These are phyloP conservation scores for Pseudococcus jackbeardsleyi DNA, from an alignment of 2,888 invertebrate species.

Conservation along the genomic window DNA sequence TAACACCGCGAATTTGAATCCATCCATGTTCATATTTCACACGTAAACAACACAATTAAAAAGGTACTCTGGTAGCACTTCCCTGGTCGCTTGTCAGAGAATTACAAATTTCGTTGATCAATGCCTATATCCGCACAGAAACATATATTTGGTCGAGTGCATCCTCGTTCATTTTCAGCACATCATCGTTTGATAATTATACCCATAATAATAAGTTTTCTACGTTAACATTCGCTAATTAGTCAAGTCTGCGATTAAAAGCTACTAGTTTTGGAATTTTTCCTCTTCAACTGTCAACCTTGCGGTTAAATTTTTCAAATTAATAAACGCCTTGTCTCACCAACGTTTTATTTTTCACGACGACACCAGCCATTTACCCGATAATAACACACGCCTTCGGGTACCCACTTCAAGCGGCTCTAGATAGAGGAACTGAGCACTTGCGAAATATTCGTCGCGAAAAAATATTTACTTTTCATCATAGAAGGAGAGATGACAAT, in stretches of 20 bases:
- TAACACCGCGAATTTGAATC: neutral
- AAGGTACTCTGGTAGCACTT: neutral
- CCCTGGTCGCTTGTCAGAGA: neutral
- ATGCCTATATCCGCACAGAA: neutral
- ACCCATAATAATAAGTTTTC: neutral
- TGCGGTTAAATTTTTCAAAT: neutral
- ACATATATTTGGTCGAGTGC: slow-evolving; percentile 18
- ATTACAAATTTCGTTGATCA: slow-evolving; percentile 7
- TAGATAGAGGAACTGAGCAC: neutral
- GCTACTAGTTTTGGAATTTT: neutral
- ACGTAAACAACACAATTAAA: neutral
- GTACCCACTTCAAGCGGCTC: neutral
- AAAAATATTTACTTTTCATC: neutral
- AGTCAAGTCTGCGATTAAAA: neutral
- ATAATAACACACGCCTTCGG: neutral
- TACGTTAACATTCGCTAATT: neutral
- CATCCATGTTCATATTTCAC: neutral
- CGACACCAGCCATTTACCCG: neutral
- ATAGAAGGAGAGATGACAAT: neutral
- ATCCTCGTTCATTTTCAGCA: slow-evolving; percentile 17
- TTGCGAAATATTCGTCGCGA: neutral
- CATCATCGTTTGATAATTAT: neutral
- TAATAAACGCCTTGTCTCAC: neutral
- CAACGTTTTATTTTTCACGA: neutral
- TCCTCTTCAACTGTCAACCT: neutral